phyloP scores from a whole-genome alignment of 2,888 invertebrate genomes.

The Lithosia quadra region DNA sequence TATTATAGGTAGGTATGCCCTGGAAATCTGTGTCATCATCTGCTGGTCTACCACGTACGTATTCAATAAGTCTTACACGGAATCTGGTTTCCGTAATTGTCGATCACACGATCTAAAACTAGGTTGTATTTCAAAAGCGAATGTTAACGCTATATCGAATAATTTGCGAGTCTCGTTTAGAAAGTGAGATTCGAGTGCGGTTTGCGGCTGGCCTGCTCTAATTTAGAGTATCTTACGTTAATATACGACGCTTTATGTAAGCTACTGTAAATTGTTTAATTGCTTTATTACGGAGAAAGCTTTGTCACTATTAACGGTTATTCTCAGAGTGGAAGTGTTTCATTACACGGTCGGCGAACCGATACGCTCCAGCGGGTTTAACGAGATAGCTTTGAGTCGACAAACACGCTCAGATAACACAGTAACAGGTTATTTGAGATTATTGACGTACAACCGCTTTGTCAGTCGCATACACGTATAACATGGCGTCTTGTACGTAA shows the following conservation, averaged over 20 bases:
- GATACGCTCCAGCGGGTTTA: conserved; percentile 76
- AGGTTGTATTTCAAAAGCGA: conserved; percentile 65
- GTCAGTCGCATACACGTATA: conserved; percentile 21
- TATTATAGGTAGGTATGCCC: too few species aligned
- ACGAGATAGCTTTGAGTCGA: conserved; percentile 74
- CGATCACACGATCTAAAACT: conserved; percentile 51
- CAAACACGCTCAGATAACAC: conserved; percentile 63
- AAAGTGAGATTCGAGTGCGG: conserved; percentile 60
- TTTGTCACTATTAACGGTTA: conserved; percentile 79
- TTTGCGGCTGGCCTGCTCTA: conserved; percentile 52
- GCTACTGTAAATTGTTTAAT: conserved; percentile 56
- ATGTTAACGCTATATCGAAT: conserved; percentile 45
- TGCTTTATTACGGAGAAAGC: conserved; percentile 74
- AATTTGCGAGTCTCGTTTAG: conserved; percentile 57
- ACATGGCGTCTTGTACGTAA: conserved; percentile 3
- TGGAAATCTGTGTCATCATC: too few species aligned
- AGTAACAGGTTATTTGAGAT: conserved; percentile 61
- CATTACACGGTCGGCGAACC: conserved; percentile 80
- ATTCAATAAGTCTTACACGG: background rate
- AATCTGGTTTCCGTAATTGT: conserved; percentile 47
- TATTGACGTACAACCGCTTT: conserved; percentile 49
- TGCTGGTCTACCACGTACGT: background rate
- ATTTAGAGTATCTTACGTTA: conserved; percentile 39
- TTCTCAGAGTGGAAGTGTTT: conserved; percentile 82
- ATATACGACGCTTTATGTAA: conserved; percentile 48